A percentile compares a stretch with the other conserved stretches of the same genome.
phyloP scores from a whole-genome alignment of 2,113 vertebrate genomes.

The Pungitius pungitius region DNA sequence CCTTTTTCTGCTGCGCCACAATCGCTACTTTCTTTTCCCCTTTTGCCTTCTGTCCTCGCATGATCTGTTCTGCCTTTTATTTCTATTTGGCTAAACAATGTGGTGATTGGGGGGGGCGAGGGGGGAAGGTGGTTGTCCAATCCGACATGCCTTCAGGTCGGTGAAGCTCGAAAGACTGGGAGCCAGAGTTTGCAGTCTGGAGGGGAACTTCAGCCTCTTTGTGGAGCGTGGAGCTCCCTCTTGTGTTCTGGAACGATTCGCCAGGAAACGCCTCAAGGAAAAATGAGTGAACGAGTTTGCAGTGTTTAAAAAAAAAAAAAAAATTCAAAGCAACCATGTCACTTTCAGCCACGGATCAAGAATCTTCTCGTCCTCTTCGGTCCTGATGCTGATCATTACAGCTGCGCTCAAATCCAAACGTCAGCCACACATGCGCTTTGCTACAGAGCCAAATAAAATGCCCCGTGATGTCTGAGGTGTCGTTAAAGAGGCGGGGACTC shows the following conservation, averaged over 20 bases:
- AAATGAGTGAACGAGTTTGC: slow-evolving; percentile 28
- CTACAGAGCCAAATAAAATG: slow-evolving; percentile 51
- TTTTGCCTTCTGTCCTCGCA: slow-evolving; percentile 26
- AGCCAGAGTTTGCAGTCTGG: neutral
- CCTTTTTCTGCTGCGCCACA: slow-evolving; percentile 29
- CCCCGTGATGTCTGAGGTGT: slow-evolving; percentile 29
- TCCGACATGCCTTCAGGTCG: slow-evolving; percentile 12
- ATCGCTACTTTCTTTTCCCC: neutral
- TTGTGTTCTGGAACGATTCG: slow-evolving; percentile 6
- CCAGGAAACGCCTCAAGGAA: neutral
- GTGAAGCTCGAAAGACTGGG: slow-evolving; percentile 3
- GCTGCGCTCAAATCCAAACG: slow-evolving; percentile 27
- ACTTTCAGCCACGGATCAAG: slow-evolving; percentile 1
- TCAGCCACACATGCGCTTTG: slow-evolving; percentile 52
- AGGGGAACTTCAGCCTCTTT: slow-evolving; percentile 34
- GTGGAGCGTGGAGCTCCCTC: neutral
- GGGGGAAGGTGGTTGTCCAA: neutral
- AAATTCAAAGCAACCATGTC: slow-evolving; percentile 8
- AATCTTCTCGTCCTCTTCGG: slow-evolving; percentile 10
- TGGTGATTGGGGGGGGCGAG: slow-evolving; percentile 26
- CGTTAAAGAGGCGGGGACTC: slow-evolving; percentile 57
- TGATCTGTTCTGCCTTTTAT: slow-evolving; percentile 54
- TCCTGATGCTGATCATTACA: slow-evolving; percentile 23
- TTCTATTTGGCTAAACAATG: slow-evolving; percentile 63
- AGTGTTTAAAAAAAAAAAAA: slow-evolving; percentile 4